Conservation (phyloP, 2,888 invertebrate genomes). For the Sussaba pulchella region DNA sequence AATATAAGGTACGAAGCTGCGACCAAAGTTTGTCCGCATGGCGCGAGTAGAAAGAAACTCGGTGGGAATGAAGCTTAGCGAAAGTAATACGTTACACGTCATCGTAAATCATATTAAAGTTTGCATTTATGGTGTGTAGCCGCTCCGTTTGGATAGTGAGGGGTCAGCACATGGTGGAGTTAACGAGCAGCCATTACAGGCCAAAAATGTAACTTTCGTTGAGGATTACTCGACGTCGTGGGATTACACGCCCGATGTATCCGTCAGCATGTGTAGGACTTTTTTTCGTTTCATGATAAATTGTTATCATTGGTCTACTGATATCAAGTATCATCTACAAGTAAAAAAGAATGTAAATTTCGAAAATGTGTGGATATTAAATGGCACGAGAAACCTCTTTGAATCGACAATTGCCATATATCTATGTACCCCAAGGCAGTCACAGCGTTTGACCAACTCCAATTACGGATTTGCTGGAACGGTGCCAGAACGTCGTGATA, state of each 20-base stretch:
- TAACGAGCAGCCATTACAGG: slow-evolving; percentile 28
- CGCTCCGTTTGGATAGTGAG: slow-evolving; percentile 29
- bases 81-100: slow-evolving; percentile 35
- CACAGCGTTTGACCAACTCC: slow-evolving; percentile 62
- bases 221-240: background rate
- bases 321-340: background rate
- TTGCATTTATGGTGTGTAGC: slow-evolving; percentile 48
- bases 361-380: slow-evolving; percentile 10
- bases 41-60: too few relatives aligned
- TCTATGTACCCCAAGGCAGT: slow-evolving; percentile 10
- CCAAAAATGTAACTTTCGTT: background rate
- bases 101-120: slow-evolving; percentile 47
- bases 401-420: slow-evolving; percentile 42
- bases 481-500: slow-evolving; percentile 61
- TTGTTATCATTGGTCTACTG: too few relatives aligned
- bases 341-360: background rate
- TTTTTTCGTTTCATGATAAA: too few relatives aligned
- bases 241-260: background rate
- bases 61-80: slow-evolving; percentile 34
- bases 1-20: too few relatives aligned
- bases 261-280: background rate
- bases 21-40: too few relatives aligned
- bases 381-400: slow-evolving; percentile 38
- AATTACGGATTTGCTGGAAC: slow-evolving; percentile 68
- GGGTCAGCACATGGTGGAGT: slow-evolving; percentile 18